phyloP scores from a whole-genome alignment of 2,888 invertebrate species.

The Spilarctia lutea region DNA sequence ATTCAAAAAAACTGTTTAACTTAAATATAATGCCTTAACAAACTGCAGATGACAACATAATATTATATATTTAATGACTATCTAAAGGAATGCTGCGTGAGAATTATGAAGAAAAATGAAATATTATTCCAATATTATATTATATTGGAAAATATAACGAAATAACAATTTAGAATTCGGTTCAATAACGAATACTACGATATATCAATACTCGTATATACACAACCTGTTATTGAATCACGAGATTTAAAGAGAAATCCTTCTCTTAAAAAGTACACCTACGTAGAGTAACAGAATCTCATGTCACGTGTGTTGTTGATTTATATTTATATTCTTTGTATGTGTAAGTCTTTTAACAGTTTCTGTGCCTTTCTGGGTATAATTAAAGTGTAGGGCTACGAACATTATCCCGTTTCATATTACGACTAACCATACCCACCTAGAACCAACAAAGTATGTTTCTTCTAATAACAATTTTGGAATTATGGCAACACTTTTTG shows the following conservation, averaged over 20 bases:
- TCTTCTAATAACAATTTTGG: too few species aligned
- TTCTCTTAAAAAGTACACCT: neutral
- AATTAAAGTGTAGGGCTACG: neutral
- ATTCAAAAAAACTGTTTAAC: neutral
- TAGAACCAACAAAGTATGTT: neutral
- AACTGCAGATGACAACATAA: neutral
- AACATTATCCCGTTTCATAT: neutral
- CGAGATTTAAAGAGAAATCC: slow-evolving; percentile 10
- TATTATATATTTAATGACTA: neutral
- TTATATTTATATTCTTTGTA: neutral
- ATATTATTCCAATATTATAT: neutral
- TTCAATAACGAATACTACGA: slow-evolving; percentile 3
- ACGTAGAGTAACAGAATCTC: slow-evolving; percentile 7
- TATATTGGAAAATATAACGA: neutral
- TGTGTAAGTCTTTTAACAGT: neutral
- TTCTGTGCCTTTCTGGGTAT: neutral
- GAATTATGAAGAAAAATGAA: neutral
- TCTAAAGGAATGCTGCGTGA: slow-evolving; percentile 5
- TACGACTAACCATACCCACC: neutral
- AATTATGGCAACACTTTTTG: neutral
- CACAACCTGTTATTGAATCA: slow-evolving; percentile 42
- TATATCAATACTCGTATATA: slow-evolving; percentile 36
- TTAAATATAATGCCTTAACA: neutral
- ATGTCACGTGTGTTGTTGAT: neutral
- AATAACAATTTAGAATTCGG: slow-evolving; percentile 1